Conservation (phyloP, 2,113 vertebrate species). For the Brachyhypopomus occidentalis region DNA sequence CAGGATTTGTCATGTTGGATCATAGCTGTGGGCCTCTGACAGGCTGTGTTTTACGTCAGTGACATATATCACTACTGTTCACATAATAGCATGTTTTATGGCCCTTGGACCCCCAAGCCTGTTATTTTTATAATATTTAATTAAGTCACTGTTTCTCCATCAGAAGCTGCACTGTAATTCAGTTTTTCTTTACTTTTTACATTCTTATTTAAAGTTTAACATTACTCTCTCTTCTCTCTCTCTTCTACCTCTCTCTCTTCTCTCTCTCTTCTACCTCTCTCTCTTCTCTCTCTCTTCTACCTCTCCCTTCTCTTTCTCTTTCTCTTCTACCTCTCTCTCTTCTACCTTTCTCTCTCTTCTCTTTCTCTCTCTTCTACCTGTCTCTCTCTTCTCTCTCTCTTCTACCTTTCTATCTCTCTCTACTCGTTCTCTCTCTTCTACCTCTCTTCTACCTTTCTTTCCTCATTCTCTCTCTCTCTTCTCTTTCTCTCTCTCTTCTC, state of each 20-base stretch:
- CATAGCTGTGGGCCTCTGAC: no score
- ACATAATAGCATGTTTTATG: no score
- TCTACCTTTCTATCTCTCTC: neutral
- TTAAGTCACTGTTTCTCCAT: neutral
- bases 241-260: neutral
- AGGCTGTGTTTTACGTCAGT: no score
- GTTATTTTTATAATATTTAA: no score
- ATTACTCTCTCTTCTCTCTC: neutral
- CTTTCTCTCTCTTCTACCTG: neutral
- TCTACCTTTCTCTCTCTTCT: neutral
- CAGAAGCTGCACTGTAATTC: neutral
- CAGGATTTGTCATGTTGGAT: no score
- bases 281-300: conserved; percentile 27
- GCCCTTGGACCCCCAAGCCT: no score
- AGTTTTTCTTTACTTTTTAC: neutral
- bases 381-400: neutral
- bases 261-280: conserved; percentile 15
- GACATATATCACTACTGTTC: no score
- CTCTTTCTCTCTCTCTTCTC: neutral
- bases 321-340: neutral
- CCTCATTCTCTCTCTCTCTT: neutral
- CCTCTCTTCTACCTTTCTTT: no score
- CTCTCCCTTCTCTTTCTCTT: neutral
- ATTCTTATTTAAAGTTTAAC: neutral
- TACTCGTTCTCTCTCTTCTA: neutral